These are phyloP conservation scores for Procambarus virginalis DNA, from an alignment of 1,140 invertebrate genomes.

Conservation along the genomic window DNA sequence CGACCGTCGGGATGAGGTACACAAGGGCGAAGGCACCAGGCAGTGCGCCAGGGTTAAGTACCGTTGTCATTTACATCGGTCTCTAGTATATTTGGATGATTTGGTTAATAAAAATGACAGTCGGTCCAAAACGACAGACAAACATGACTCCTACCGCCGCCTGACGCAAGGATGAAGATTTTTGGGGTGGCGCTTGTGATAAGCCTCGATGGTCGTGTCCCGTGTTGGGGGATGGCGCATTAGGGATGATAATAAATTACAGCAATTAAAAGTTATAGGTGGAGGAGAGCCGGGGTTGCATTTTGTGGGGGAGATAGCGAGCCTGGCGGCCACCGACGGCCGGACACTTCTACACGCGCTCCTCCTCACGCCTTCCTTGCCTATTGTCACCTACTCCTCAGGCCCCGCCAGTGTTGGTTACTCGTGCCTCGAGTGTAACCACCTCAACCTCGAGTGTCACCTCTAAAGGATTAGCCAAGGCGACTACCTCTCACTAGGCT, in stretches of 20 bases:
- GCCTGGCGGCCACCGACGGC: neutral
- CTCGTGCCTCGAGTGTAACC: no score
- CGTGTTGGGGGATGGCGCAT: conserved; percentile 64
- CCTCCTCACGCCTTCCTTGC: neutral
- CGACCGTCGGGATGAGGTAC: neutral
- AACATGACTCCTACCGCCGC: conserved; percentile 55
- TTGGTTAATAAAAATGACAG: conserved; percentile 68
- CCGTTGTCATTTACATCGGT: conserved; percentile 66
- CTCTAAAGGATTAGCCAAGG: neutral
- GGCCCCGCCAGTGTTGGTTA: no score
- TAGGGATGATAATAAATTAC: conserved; percentile 67
- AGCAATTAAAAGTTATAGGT: conserved; percentile 67
- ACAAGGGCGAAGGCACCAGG: conserved; percentile 16
- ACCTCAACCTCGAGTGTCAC: neutral
- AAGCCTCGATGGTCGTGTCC: conserved; percentile 55
- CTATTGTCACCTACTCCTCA: neutral
- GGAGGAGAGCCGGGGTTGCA: conserved; percentile 55
- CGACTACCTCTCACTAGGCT: neutral
- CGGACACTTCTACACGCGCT: neutral
- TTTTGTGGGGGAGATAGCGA: conserved; percentile 62
- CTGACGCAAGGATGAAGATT: conserved; percentile 52
- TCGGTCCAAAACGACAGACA: conserved; percentile 55
- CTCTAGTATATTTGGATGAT: conserved; percentile 68
- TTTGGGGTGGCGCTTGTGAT: conserved; percentile 40
- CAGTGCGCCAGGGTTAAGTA: conserved; percentile 41